A percentile compares a stretch with the other conserved stretches of the same genome.
phyloP scores from a whole-genome alignment of 2,797 vertebrate species.

The Xiphorhynchus erythropygius region DNA sequence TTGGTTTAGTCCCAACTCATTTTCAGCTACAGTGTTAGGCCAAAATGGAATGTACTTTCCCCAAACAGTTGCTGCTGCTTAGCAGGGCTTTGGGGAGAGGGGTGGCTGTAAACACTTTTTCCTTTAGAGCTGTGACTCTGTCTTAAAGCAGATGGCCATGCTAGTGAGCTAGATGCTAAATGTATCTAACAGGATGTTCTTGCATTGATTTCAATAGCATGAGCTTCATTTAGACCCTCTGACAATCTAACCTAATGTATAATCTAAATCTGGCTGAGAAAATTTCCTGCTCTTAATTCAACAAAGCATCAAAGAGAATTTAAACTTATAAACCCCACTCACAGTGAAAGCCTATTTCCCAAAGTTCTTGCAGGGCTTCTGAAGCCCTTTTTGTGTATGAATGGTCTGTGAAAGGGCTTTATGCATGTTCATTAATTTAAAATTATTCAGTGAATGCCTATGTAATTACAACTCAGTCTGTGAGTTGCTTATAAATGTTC shows the following conservation, averaged over 20 bases:
- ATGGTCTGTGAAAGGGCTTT: not conserved
- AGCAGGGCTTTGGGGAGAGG: not conserved
- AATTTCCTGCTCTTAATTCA: not conserved
- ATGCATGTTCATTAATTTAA: conserved; percentile 2
- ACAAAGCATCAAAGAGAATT: not conserved
- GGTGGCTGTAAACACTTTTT: not conserved
- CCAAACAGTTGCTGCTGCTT: not conserved
- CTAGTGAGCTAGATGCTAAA: not conserved
- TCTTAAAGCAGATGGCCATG: not conserved
- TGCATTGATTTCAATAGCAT: not conserved
- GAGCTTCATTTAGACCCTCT: not conserved
- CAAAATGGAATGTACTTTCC: not conserved
- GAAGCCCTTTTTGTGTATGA: not conserved
- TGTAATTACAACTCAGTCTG: conserved; percentile 8
- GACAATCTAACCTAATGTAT: not conserved
- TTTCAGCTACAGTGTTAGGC: not conserved
- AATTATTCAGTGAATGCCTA: conserved; percentile 12
- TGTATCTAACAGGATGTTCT: not conserved
- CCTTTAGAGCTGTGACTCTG: not conserved
- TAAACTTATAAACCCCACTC: not conserved
- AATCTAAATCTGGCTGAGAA: not conserved
- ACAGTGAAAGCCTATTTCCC: not conserved
- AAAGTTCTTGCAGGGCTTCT: not conserved
- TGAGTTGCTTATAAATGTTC: not conserved
- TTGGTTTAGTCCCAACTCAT: not conserved